Evolutionary conservation across 2,888 invertebrate species (phyloP).

Genomic region (Zaprionus lineosus): DNA sequence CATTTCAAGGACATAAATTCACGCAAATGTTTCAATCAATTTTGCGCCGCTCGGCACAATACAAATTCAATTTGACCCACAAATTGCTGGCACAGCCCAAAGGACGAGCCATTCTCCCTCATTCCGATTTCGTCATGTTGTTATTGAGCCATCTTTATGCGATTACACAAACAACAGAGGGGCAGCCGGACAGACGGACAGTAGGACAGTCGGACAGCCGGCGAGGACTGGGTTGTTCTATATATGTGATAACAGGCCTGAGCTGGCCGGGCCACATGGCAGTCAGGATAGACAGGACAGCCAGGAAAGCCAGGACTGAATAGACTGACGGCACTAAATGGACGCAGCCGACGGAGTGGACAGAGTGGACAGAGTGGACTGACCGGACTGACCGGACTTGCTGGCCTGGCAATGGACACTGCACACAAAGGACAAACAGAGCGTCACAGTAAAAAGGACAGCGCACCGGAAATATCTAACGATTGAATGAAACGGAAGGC

Average conservation of each 20-base stretch:
- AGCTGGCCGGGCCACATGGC: no score
- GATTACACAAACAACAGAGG: slow-evolving; percentile 68
- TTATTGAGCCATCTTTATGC: slow-evolving; percentile 73
- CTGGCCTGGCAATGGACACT: slow-evolving; percentile 24
- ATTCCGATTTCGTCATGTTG: slow-evolving; percentile 53
- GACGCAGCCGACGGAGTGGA: slow-evolving; percentile 1
- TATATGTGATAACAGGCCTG: no score
- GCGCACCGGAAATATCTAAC: slow-evolving; percentile 72
- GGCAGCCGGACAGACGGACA: no score
- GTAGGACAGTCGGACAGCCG: no score
- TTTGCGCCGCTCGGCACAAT: slow-evolving; percentile 68
- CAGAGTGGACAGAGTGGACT: slow-evolving; percentile 5
- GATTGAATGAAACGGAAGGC: slow-evolving; percentile 68
- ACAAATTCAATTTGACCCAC: slow-evolving; percentile 77
- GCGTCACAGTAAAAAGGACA: slow-evolving; percentile 64
- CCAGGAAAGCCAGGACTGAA: slow-evolving; percentile 3
- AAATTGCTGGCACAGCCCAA: slow-evolving; percentile 64
- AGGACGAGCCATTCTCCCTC: slow-evolving; percentile 28
- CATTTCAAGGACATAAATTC: slow-evolving; percentile 75
- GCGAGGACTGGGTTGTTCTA: no score
- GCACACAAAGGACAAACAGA: slow-evolving; percentile 59
- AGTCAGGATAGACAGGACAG: no score
- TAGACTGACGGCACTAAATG: slow-evolving; percentile 12
- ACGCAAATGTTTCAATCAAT: slow-evolving; percentile 77
- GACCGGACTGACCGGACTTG: slow-evolving; percentile 16